Conservation (phyloP, 37 sponge, comb jelly and placozoan genomes). For the Hormiphora californensis region DNA sequence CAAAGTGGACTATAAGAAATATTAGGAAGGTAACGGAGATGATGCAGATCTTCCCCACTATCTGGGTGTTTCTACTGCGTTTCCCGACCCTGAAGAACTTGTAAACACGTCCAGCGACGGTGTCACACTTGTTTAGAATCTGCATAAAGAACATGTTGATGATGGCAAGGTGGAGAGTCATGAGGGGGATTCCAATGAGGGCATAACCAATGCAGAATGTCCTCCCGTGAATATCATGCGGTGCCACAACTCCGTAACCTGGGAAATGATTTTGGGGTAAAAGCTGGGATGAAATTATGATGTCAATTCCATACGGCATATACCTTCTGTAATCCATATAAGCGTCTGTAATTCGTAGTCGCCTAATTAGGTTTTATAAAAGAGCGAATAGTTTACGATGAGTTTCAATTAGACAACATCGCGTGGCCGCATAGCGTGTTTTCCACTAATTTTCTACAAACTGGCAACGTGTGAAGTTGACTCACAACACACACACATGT, state of each 20-base stretch:
- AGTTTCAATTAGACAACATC: too few relatives aligned
- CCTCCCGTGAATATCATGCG: not conserved
- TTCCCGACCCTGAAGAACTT: not conserved
- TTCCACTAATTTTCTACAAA: too few relatives aligned
- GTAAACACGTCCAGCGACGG: not conserved
- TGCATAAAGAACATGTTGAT: constrained; percentile 26
- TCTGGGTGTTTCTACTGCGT: not conserved
- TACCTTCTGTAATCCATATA: too few relatives aligned
- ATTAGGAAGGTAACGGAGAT: not conserved
- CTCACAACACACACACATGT: too few relatives aligned
- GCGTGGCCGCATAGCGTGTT: too few relatives aligned
- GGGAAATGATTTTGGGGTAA: not conserved
- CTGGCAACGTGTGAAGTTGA: too few relatives aligned
- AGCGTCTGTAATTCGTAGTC: too few relatives aligned
- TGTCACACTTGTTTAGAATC: not conserved
- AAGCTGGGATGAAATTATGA: not conserved
- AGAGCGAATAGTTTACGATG: too few relatives aligned
- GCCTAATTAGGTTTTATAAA: too few relatives aligned
- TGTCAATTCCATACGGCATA: too few relatives aligned
- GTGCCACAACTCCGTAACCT: constrained; percentile 22
- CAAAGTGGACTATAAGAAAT: not conserved
- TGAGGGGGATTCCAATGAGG: constrained; percentile 23
- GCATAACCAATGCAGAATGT: constrained; percentile 31
- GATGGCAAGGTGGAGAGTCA: constrained; percentile 3
- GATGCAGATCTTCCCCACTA: not conserved